Conservation (phyloP, 2,113 vertebrate species). For the Varanus salvator region DNA sequence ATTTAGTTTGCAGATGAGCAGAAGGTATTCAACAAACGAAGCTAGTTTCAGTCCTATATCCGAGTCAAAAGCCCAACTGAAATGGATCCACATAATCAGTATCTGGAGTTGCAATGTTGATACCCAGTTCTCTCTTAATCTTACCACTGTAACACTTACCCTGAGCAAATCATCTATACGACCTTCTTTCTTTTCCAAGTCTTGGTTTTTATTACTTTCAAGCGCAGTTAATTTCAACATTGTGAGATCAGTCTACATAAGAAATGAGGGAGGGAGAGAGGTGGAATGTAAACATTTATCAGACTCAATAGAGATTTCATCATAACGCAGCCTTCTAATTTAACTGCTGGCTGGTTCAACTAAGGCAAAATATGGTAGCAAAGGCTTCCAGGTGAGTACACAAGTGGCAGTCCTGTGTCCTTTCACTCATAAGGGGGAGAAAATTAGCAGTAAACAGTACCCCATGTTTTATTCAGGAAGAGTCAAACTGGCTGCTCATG, state of each 20-base stretch:
- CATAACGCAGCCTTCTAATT: neutral
- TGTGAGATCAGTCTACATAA: constrained; percentile 94
- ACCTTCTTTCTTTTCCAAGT: constrained; percentile 99
- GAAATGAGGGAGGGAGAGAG: constrained; percentile 18
- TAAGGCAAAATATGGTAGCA: neutral
- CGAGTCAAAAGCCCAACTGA: too few species aligned
- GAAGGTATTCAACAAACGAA: too few species aligned
- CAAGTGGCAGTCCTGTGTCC: neutral
- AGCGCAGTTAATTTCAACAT: constrained; percentile 97
- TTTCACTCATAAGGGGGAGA: neutral
- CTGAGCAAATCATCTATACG: constrained; percentile 99
- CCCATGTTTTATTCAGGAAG: neutral
- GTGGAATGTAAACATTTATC: constrained; percentile 7
- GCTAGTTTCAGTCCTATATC: too few species aligned
- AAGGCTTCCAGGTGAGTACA: neutral
- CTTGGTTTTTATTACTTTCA: constrained; percentile 99
- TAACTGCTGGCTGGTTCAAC: neutral
- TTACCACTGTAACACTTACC: constrained; percentile 81
- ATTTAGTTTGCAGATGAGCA: too few species aligned
- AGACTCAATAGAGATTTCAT: neutral
- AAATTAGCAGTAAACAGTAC: neutral
- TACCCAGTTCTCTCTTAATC: constrained; percentile 23
- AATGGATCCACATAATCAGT: too few species aligned
- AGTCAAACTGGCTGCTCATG: neutral
- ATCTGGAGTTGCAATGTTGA: too few species aligned